These are phyloP conservation scores for Semnopithecus entellus DNA, from an alignment of 2,113 vertebrate species.

Conservation along the genomic window DNA sequence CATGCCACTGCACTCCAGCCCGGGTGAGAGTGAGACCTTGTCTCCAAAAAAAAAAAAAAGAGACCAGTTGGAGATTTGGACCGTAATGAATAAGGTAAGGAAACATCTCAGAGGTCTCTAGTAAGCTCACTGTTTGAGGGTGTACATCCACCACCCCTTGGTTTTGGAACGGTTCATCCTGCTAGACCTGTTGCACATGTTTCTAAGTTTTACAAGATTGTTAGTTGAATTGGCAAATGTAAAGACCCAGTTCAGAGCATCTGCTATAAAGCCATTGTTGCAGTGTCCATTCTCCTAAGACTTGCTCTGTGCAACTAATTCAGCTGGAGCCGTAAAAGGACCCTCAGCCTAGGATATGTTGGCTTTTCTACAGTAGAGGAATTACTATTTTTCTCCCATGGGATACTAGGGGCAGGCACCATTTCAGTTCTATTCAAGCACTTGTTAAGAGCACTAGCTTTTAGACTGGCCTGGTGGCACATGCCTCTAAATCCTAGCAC, in stretches of 20 bases:
- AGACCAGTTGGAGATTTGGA: not conserved
- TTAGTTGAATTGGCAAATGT: constrained; percentile 22
- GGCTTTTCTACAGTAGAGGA: not conserved
- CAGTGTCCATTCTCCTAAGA: not conserved
- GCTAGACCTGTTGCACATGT: constrained; percentile 65
- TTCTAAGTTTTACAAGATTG: constrained; percentile 21
- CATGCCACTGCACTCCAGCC: no score
- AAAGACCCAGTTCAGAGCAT: not conserved
- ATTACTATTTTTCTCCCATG: not conserved
- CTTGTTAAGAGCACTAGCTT: not conserved
- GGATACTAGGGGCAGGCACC: not conserved
- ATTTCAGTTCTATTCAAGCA: not conserved
- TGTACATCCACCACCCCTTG: not conserved
- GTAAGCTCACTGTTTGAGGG: not conserved
- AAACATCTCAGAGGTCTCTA: not conserved
- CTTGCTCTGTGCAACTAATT: not conserved
- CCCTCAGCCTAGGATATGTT: not conserved
- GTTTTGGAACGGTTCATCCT: not conserved
- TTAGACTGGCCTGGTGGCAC: no score
- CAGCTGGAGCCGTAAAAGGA: not conserved
- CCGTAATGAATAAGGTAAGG: not conserved
- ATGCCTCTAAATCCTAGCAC: no score
- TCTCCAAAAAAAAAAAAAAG: no score
- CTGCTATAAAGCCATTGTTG: not conserved
- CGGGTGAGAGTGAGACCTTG: no score